phyloP scores from a whole-genome alignment of 2,888 invertebrate species.

The Drosophila melanocephala region DNA sequence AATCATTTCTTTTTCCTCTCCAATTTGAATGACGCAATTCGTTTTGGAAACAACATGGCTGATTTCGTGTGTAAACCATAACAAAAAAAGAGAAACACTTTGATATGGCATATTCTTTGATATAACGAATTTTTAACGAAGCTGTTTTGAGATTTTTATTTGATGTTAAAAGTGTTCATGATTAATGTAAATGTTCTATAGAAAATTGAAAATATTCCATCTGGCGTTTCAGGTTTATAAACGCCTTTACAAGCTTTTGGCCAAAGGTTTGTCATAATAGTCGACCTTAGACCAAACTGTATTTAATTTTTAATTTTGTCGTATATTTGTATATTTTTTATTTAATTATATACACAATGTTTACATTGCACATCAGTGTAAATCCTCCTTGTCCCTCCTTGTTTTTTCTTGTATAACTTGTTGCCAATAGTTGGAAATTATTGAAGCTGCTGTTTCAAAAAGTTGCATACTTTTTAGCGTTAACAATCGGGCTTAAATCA shows the following conservation, averaged over 20 bases:
- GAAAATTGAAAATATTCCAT: slow-evolving; percentile 3
- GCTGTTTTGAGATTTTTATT: slow-evolving; percentile 22
- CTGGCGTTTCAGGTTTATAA: background rate
- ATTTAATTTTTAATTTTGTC: background rate
- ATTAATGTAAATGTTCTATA: slow-evolving; percentile 21
- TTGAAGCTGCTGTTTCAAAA: slow-evolving; percentile 29
- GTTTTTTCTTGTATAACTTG: background rate
- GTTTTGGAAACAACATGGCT: slow-evolving; percentile 39
- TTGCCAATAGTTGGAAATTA: slow-evolving; percentile 15
- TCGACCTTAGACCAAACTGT: background rate
- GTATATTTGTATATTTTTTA: background rate
- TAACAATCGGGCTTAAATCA: slow-evolving; percentile 34
- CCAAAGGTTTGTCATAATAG: background rate
- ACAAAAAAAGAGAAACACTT: slow-evolving; percentile 11
- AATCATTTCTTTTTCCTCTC: slow-evolving; percentile 13
- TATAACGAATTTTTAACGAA: background rate
- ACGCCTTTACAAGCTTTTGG: background rate
- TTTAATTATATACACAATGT: background rate
- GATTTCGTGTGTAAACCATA: slow-evolving; percentile 32
- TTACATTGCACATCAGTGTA: background rate
- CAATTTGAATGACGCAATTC: slow-evolving; percentile 44
- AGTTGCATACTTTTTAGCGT: slow-evolving; percentile 55
- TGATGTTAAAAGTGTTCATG: slow-evolving; percentile 20
- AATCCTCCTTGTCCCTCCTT: accelerated
- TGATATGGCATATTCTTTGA: slow-evolving; percentile 42